Evolutionary conservation across 2,888 invertebrate genomes (phyloP).

Genomic region (Epicampocera succincta): DNA sequence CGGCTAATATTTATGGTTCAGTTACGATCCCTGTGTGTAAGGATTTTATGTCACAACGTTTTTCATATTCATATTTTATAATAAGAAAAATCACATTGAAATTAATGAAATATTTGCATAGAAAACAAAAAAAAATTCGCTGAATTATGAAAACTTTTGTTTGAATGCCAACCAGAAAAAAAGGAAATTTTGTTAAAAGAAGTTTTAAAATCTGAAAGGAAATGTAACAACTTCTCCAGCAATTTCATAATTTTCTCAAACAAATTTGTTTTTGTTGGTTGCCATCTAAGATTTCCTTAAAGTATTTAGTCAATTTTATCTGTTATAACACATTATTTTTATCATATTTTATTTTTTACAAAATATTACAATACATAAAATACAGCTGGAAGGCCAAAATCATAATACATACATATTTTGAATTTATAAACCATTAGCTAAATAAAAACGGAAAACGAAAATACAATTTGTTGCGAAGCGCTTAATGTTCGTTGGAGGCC

Average conservation of each 20-base stretch:
- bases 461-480: not conserved
- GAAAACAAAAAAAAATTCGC: too few species aligned
- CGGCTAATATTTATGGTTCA: too few species aligned
- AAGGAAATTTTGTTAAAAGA: too few species aligned
- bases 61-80: too few species aligned
- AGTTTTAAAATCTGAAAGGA: too few species aligned
- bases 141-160: too few species aligned
- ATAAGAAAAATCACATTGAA: too few species aligned
- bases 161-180: too few species aligned
- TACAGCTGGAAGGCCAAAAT: not conserved
- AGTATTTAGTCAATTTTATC: constrained; percentile 28
- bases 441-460: not conserved
- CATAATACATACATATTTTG: not conserved
- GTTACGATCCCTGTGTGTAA: too few species aligned
- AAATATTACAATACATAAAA: constrained; percentile 27
- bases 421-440: constrained; percentile 2
- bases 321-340: not conserved
- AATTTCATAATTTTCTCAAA: not conserved
- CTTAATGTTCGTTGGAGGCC: not conserved
- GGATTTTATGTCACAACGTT: too few species aligned
- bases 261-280: constrained; percentile 2
- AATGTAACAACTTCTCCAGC: too few species aligned
- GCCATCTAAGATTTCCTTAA: constrained; percentile 19
- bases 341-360: constrained; percentile 5
- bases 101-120: too few species aligned